Conservation (phyloP, 2,113 vertebrate species). For the Ariopsis seemanni region DNA sequence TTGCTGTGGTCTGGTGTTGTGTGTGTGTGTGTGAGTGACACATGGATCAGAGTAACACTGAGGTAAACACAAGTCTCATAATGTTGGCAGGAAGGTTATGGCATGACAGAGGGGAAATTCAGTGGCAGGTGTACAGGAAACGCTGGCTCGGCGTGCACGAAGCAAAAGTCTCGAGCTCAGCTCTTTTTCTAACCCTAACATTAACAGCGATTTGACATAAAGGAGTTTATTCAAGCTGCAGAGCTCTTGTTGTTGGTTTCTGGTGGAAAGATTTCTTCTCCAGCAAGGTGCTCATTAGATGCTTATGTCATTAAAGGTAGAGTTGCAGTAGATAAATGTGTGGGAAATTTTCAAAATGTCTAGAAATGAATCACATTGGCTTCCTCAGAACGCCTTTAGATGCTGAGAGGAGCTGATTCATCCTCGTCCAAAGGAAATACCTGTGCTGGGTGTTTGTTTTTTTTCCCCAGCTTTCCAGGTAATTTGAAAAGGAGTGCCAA, state of each 20-base stretch:
- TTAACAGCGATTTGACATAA: slow-evolving; percentile 13
- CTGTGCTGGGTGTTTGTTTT: neutral
- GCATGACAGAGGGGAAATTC: slow-evolving; percentile 17
- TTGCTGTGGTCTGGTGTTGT: neutral
- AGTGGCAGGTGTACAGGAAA: slow-evolving; percentile 51
- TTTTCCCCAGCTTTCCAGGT: neutral
- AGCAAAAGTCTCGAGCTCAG: neutral
- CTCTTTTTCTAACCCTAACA: slow-evolving; percentile 17
- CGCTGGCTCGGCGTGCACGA: neutral
- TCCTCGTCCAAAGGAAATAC: neutral
- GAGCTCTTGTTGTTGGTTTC: slow-evolving; percentile 17
- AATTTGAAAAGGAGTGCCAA: neutral
- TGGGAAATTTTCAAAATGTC: neutral
- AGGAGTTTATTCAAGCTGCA: neutral
- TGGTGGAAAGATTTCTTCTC: neutral
- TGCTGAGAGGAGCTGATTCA: neutral
- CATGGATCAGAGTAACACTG: neutral
- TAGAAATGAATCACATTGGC: neutral
- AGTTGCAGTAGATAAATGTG: neutral
- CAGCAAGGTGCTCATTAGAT: neutral
- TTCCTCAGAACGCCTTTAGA: neutral
- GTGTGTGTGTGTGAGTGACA: neutral
- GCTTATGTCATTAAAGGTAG: slow-evolving; percentile 13
- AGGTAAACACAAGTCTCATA: neutral
- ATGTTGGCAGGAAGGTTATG: slow-evolving; percentile 19